Evolutionary conservation across 1,140 invertebrate genomes (phyloP).

Genomic region (Bilobella aurantiaca): DNA sequence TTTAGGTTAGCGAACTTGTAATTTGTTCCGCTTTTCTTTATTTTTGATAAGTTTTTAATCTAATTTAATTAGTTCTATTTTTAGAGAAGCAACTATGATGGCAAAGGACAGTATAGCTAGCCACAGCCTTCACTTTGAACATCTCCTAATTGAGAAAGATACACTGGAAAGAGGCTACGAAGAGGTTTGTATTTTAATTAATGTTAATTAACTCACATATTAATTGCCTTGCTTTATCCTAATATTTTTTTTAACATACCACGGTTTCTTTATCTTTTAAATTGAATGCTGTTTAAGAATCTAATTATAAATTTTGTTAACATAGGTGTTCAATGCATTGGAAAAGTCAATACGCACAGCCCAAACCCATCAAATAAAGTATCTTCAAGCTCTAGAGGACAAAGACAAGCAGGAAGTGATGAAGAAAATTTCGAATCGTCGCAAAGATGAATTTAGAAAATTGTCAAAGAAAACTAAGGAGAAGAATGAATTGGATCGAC

Average conservation of each 20-base stretch:
- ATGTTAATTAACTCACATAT: background rate
- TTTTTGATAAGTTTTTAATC: too few relatives aligned
- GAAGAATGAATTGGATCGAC: slow-evolving; percentile 72
- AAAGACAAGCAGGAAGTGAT: slow-evolving; percentile 71
- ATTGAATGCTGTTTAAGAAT: background rate
- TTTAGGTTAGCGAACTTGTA: background rate
- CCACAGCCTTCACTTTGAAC: slow-evolving; percentile 58
- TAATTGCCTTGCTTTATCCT: background rate
- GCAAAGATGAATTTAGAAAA: slow-evolving; percentile 74
- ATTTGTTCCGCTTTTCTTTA: slow-evolving; percentile 14
- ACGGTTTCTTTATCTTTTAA: too few relatives aligned
- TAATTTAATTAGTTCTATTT: slow-evolving; percentile 11
- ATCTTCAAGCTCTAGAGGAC: slow-evolving; percentile 55
- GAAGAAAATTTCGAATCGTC: slow-evolving; percentile 65
- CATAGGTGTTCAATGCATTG: slow-evolving; percentile 4
- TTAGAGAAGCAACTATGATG: slow-evolving; percentile 26
- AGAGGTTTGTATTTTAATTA: slow-evolving; percentile 39
- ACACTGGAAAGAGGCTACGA: slow-evolving; percentile 75
- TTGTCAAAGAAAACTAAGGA: slow-evolving; percentile 69
- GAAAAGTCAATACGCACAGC: slow-evolving; percentile 21
- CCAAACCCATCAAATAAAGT: slow-evolving; percentile 3
- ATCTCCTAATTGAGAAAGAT: slow-evolving; percentile 63
- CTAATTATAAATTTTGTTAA: background rate
- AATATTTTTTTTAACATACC: background rate
- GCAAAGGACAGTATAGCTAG: slow-evolving; percentile 44